Conservation (phyloP, 2,888 invertebrate genomes). For the Ennomos erosarius region DNA sequence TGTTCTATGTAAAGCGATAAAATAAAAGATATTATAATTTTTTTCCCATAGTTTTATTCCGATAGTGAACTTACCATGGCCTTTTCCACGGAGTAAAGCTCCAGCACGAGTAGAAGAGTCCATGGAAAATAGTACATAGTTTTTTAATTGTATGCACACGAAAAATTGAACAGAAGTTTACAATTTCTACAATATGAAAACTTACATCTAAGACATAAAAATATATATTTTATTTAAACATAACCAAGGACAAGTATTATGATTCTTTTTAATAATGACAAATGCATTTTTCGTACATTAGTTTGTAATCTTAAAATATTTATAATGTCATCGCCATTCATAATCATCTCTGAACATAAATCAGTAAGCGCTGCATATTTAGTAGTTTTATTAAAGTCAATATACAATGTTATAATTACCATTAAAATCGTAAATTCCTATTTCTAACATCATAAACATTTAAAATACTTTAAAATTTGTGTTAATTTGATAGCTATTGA, state of each 20-base stretch:
- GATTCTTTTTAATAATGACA: constrained; percentile 14
- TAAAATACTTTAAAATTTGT: constrained; percentile 27
- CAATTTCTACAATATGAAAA: constrained; percentile 35
- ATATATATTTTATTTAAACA: constrained; percentile 39
- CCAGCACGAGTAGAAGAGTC: constrained; percentile 78
- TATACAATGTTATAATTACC: constrained; percentile 30
- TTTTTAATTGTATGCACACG: constrained; percentile 42
- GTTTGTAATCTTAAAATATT: constrained; percentile 32
- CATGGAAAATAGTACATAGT: constrained; percentile 78
- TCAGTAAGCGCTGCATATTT: constrained; percentile 16
- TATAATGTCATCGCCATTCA: constrained; percentile 18
- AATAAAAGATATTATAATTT: constrained; percentile 47
- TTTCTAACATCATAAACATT: constrained; percentile 33
- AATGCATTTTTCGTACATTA: constrained; percentile 22
- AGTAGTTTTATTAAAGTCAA: constrained; percentile 22
- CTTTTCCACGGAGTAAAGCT: constrained; percentile 76
- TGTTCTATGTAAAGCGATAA: constrained; percentile 9
- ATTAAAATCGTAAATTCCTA: constrained; percentile 31
- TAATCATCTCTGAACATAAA: constrained; percentile 12
- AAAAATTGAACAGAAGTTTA: constrained; percentile 33
- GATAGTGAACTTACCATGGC: constrained; percentile 79
- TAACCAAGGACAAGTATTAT: constrained; percentile 37
- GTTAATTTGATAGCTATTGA: constrained; percentile 47
- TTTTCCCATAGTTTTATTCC: constrained; percentile 68
- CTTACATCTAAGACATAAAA: constrained; percentile 39